phyloP scores from a whole-genome alignment of 1,140 invertebrate genomes.

The Schlechtendalia chinensis region DNA sequence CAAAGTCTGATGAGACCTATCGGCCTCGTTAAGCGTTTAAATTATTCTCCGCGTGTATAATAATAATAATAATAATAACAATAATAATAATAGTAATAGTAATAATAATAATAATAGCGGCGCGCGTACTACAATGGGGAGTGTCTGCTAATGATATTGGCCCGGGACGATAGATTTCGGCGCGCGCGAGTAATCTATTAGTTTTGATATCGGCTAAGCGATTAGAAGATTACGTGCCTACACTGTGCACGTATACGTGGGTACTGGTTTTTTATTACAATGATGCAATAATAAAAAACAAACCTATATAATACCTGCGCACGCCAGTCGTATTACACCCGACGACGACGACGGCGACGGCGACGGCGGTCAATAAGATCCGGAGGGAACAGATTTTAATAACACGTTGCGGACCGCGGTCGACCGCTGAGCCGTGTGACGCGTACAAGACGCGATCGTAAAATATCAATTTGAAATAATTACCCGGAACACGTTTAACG shows the following conservation, averaged over 20 bases:
- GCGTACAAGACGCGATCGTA: neutral
- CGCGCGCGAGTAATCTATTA: slow-evolving; percentile 23
- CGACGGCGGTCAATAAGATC: slow-evolving; percentile 45
- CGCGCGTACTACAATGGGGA: neutral
- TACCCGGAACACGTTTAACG: slow-evolving; percentile 40
- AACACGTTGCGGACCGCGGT: slow-evolving; percentile 24
- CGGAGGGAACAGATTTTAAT: slow-evolving; percentile 44
- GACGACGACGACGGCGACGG: too few relatives aligned
- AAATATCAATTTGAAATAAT: slow-evolving; percentile 50
- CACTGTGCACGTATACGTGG: neutral
- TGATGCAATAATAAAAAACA: slow-evolving; percentile 8
- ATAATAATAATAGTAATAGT: neutral
- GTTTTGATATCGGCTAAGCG: slow-evolving; percentile 21
- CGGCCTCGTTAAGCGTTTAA: neutral
- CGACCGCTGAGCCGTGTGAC: neutral
- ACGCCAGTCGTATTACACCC: neutral
- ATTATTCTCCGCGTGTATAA: neutral
- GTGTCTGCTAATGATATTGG: slow-evolving; percentile 22
- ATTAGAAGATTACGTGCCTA: too few relatives aligned
- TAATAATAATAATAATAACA: neutral
- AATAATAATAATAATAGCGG: neutral
- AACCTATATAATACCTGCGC: too few relatives aligned
- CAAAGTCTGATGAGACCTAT: too few relatives aligned
- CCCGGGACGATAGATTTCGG: slow-evolving; percentile 13
- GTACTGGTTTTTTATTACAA: slow-evolving; percentile 18